Evolutionary conservation across 2,797 vertebrate genomes (phyloP).

Genomic region (Antennarius maculatus): DNA sequence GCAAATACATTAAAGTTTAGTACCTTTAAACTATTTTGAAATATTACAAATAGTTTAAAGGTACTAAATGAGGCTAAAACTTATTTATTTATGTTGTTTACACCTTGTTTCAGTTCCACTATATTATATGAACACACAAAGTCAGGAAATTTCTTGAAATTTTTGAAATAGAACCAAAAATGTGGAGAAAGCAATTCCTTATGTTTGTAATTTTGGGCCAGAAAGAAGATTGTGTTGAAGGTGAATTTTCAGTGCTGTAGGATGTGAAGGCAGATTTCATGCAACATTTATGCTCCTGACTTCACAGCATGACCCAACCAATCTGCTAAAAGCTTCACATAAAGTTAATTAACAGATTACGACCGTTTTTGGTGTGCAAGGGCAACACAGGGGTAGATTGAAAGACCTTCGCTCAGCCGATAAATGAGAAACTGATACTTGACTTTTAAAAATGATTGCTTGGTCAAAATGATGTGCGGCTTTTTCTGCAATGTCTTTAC

Average conservation of each 20-base stretch:
- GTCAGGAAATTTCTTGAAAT: no score
- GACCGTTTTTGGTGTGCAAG: slow-evolving; percentile 12
- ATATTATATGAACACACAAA: no score
- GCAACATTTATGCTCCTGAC: slow-evolving; percentile 34
- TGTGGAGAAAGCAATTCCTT: background rate
- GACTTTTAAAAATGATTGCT: slow-evolving; percentile 33
- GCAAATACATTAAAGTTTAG: no score
- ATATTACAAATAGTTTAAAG: no score
- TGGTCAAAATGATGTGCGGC: slow-evolving; percentile 3
- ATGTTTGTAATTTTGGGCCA: slow-evolving; percentile 9
- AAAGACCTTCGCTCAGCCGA: slow-evolving; percentile 52
- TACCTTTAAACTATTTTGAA: no score
- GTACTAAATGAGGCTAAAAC: no score
- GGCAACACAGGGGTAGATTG: slow-evolving; percentile 3
- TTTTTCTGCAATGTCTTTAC: background rate
- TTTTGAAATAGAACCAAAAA: background rate
- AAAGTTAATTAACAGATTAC: slow-evolving; percentile 61
- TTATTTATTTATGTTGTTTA: no score
- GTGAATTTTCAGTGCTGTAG: slow-evolving; percentile 35
- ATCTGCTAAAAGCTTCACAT: slow-evolving; percentile 72
- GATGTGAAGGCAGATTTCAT: background rate
- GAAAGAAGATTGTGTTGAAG: slow-evolving; percentile 20
- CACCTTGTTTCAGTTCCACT: no score
- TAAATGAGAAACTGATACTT: slow-evolving; percentile 40
- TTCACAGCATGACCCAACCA: slow-evolving; percentile 58